Percentiles rank a stretch among this genome's conserved stretches.
These are phyloP conservation scores for Cossypha caffra DNA, from an alignment of 2,797 vertebrate species.

Conservation along the genomic window DNA sequence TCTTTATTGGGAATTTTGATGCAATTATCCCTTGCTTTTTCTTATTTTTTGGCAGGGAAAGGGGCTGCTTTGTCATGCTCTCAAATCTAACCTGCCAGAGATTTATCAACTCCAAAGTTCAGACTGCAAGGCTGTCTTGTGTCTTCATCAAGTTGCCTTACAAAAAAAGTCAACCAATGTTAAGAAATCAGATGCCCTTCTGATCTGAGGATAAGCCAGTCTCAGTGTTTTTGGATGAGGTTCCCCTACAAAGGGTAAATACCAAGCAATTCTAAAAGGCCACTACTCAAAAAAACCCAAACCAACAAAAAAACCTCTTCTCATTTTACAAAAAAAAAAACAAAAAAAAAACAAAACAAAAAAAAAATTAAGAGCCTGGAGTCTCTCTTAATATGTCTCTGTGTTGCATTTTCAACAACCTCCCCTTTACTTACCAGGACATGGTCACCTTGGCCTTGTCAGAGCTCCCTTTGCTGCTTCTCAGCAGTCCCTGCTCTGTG, in stretches of 20 bases:
- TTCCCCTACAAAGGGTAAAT: not conserved
- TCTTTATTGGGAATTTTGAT: not conserved
- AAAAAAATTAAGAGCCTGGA: not conserved
- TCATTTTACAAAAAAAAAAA: not conserved
- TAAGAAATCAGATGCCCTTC: not conserved
- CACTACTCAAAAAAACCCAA: not conserved
- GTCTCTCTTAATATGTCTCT: not conserved
- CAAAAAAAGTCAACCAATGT: not conserved
- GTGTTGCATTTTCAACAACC: not conserved
- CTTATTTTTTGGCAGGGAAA: not conserved
- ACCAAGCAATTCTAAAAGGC: not conserved
- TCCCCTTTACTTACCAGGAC: not conserved
- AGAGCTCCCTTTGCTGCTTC: not conserved
- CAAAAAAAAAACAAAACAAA: not conserved
- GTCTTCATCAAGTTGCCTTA: not conserved
- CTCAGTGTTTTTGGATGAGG: not conserved
- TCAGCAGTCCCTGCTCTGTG: not conserved
- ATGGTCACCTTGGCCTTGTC: not conserved
- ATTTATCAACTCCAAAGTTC: not conserved
- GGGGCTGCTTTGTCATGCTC: not conserved
- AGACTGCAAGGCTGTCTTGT: not conserved
- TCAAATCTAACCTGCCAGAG: not conserved
- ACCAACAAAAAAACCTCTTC: not conserved
- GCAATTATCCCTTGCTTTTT: not conserved
- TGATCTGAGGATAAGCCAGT: not conserved